Evolutionary conservation across 2,797 vertebrate species (phyloP), one percentile per base, ranked within the genome.

Genomic region (Pseudopleuronectes americanus): DNA sequence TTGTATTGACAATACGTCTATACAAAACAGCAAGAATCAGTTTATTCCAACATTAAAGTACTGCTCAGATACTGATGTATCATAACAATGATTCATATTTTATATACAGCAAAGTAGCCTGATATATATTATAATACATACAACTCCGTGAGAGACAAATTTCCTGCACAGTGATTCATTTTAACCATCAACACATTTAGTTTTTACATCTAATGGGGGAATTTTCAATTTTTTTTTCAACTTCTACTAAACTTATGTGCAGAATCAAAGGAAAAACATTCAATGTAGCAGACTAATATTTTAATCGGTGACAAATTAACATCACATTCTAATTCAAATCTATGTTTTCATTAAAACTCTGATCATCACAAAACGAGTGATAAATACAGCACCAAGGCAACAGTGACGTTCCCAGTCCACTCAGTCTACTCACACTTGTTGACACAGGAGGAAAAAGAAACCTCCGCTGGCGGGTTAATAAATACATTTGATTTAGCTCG

Each of bases 361-460:
- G 8, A 8, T 7, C 28, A 31, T 31, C 28, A 8, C 6, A 31
- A 31, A 31, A 31, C 28, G 21, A 0, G 10, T 6, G 41, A 59
- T 14, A 31, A 26, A 26, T 2, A 61, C 7, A 24, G n/a, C 1
- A 14, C 36, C 36, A 6, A 48, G 4, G 33, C 24, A 70, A 17
- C 28, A 38, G 2, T 6, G 52, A 14, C 16, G 12, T 13, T 43
- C 12, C 12, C 1, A 6, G 6, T 31, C 13, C 33, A 21, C 26
- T 14, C 55, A 64, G 24, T 38, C 47, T 64, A 4, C 62, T 62
- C 63, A 68, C 84, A 80, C 84, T 70, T 84, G 81, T 76, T 77
- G 72, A 57, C 1, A 58, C 17, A 17, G 2, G 45, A 54, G 54
- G 19, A 7, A 5, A 1, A 9, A 24, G 33, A 26, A 5, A 1